A percentile compares a stretch with the other conserved stretches of the same genome.
Conservation (phyloP, 2,797 vertebrate genomes). For the Novumbra hubbsi region DNA sequence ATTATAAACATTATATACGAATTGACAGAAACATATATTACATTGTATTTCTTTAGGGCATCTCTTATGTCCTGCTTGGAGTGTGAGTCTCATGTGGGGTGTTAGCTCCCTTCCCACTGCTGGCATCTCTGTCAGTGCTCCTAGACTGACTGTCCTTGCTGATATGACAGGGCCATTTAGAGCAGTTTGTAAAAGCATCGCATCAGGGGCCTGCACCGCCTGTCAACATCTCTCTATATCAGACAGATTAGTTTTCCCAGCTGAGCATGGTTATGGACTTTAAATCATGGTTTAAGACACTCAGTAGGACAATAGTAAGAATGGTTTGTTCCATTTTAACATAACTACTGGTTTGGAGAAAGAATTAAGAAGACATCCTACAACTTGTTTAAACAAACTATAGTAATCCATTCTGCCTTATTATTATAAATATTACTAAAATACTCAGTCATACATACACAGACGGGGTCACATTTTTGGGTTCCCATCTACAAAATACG, state of each 20-base stretch:
- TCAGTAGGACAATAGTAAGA: not conserved
- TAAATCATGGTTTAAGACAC: not conserved
- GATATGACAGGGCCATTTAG: not conserved
- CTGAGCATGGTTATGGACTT: not conserved
- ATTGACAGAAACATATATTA: too few relatives aligned
- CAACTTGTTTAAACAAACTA: not conserved
- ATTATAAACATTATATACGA: too few relatives aligned
- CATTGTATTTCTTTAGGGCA: too few relatives aligned
- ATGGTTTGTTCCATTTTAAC: not conserved
- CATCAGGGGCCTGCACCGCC: too few relatives aligned
- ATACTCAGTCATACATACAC: too few relatives aligned
- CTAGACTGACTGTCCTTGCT: not conserved
- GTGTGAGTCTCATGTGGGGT: too few relatives aligned
- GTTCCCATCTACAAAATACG: too few relatives aligned
- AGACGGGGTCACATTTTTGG: too few relatives aligned
- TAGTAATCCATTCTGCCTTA: not conserved
- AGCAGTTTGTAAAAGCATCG: not conserved
- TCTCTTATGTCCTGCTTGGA: too few relatives aligned
- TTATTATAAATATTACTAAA: too few relatives aligned
- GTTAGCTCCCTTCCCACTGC: too few relatives aligned
- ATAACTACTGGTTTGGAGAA: not conserved
- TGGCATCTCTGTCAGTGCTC: too few relatives aligned
- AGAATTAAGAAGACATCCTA: not conserved
- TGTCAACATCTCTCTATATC: not conserved
- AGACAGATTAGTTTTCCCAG: not conserved